Conservation (phyloP, 2,888 invertebrate species). For the Empis livida region DNA sequence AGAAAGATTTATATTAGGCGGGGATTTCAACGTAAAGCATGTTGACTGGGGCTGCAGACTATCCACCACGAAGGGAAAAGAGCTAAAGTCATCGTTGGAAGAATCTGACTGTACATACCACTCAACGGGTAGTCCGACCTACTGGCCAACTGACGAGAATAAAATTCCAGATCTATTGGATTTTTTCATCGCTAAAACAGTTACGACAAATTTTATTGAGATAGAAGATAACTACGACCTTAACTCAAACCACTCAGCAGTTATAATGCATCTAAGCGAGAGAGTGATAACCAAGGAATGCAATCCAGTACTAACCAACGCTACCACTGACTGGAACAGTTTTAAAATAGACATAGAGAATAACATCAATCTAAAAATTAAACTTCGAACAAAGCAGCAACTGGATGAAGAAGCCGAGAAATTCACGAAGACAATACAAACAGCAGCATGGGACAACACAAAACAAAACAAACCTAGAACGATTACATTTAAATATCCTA, state of each 20-base stretch:
- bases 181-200: background rate
- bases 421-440: background rate
- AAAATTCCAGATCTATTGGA: conserved; percentile 3
- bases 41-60: background rate
- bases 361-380: background rate
- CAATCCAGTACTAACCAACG: background rate
- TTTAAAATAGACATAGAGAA: background rate
- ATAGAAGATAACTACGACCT: background rate
- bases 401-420: background rate
- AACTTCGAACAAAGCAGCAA: background rate
- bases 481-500: background rate
- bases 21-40: background rate
- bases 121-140: background rate
- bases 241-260: conserved; percentile 1
- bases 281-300: background rate
- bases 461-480: background rate
- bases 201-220: background rate
- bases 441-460: background rate
- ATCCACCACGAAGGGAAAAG: background rate
- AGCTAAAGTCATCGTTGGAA: background rate
- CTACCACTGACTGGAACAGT: background rate
- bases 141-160: conserved; percentile 1
- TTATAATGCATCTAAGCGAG: background rate
- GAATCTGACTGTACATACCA: background rate
- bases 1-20: too few relatives aligned